These are phyloP conservation scores for Drosophila fungiperda DNA, from an alignment of 2,888 invertebrate species.

Conservation along the genomic window DNA sequence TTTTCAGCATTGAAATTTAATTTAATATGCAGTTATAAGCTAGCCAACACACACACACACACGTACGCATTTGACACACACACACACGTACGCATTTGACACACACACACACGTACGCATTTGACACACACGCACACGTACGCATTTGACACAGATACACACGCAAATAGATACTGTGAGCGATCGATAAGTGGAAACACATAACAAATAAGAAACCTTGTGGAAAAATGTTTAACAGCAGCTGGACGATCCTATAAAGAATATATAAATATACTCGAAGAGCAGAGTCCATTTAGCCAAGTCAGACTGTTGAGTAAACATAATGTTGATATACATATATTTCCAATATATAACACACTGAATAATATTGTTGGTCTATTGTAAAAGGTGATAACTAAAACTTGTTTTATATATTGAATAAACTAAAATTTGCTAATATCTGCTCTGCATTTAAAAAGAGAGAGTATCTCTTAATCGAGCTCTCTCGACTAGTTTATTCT, in stretches of 20 bases:
- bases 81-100: constrained; percentile 34
- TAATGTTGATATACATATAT: neutral
- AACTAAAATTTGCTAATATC: neutral
- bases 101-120: constrained; percentile 26
- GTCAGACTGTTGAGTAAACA: too few species aligned
- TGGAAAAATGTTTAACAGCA: neutral
- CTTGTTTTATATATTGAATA: neutral
- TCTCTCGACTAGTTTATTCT: neutral
- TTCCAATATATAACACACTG: neutral
- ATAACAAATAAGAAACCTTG: neutral
- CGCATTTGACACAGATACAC: too few species aligned
- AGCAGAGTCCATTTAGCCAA: neutral
- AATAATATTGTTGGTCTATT: neutral
- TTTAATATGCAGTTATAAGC: constrained; percentile 69
- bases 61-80: constrained; percentile 16
- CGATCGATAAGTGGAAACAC: constrained; percentile 13
- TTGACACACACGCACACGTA: constrained; percentile 20
- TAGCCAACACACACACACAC: constrained; percentile 35
- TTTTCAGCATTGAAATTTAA: constrained; percentile 68
- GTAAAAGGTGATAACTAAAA: neutral
- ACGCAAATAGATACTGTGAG: constrained; percentile 12
- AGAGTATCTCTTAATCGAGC: neutral
- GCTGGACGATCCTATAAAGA: neutral
- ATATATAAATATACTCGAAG: neutral
- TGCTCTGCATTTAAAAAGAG: neutral